phyloP scores from a whole-genome alignment of 2,113 vertebrate species.

The Eublepharis macularius region DNA sequence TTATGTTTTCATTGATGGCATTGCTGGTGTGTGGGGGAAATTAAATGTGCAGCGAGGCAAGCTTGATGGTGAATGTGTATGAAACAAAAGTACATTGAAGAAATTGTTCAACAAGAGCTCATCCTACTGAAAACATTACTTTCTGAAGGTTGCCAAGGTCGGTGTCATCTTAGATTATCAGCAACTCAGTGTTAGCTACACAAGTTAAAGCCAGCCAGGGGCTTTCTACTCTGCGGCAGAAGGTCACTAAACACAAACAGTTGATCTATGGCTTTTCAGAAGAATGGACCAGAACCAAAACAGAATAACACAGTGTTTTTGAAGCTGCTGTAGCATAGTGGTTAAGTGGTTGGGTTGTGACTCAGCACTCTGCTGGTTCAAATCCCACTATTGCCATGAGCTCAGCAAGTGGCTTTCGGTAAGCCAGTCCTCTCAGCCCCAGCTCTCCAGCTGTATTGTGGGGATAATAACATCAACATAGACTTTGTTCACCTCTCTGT shows the following conservation, averaged over 20 bases:
- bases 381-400: too few species aligned
- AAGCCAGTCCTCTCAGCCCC: too few species aligned
- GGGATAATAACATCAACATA: too few species aligned
- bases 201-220: conserved; percentile 30
- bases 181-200: conserved; percentile 19
- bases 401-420: too few species aligned
- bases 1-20: conserved; percentile 57
- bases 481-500: too few species aligned
- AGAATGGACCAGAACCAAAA: not conserved
- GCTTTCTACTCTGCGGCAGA: conserved; percentile 29
- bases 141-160: conserved; percentile 32
- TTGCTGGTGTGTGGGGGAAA: conserved; percentile 16
- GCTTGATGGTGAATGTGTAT: conserved; percentile 3
- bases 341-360: not conserved
- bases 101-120: conserved; percentile 51
- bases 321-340: too few species aligned
- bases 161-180: conserved; percentile 46
- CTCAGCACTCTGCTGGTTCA: too few species aligned
- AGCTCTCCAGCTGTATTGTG: too few species aligned
- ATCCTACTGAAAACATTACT: conserved; percentile 43
- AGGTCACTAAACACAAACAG: conserved; percentile 47
- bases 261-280: conserved; percentile 51
- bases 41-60: conserved; percentile 10
- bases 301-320: not conserved
- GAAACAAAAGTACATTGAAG: conserved; percentile 6